These are phyloP conservation scores for Myiotriccus ornatus DNA, from an alignment of 2,797 vertebrate genomes.

Conservation along the genomic window DNA sequence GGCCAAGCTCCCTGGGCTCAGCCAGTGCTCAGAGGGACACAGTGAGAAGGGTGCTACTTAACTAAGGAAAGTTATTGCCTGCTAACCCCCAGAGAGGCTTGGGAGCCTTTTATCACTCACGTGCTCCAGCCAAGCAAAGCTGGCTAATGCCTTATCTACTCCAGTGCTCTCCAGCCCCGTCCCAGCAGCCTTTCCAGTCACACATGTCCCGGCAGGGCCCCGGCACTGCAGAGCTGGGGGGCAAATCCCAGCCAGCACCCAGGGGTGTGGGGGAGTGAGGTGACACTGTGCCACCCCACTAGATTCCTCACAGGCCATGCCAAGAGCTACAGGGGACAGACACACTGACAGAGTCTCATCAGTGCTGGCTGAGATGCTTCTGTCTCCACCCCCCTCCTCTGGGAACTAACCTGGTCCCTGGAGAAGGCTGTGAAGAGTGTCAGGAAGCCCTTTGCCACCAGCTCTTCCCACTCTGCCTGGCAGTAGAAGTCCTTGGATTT, in stretches of 20 bases:
- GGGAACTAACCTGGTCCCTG: constrained; percentile 88
- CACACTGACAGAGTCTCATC: background rate
- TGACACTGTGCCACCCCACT: background rate
- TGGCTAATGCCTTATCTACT: background rate
- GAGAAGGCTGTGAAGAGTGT: constrained; percentile 90
- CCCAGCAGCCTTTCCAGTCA: background rate
- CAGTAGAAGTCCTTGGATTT: constrained; percentile 89
- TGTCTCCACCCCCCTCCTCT: background rate
- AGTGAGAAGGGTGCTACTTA: background rate
- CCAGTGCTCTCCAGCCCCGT: background rate
- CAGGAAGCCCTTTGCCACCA: constrained; percentile 76
- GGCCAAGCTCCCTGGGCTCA: background rate
- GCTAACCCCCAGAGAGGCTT: background rate
- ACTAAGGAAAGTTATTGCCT: background rate
- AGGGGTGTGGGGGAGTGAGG: background rate
- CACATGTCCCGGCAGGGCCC: rapidly evolving
- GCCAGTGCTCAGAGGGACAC: background rate
- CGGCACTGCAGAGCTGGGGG: background rate
- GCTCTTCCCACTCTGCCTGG: constrained; percentile 84
- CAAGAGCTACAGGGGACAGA: background rate
- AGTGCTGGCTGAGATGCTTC: background rate
- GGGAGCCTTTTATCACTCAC: constrained; percentile 2
- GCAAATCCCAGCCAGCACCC: background rate
- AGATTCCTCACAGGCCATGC: background rate
- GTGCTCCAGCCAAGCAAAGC: background rate